Evolutionary conservation across 1,140 invertebrate species (phyloP), one percentile per base, ranked within the genome.

Genomic region (Uloborus diversus): DNA sequence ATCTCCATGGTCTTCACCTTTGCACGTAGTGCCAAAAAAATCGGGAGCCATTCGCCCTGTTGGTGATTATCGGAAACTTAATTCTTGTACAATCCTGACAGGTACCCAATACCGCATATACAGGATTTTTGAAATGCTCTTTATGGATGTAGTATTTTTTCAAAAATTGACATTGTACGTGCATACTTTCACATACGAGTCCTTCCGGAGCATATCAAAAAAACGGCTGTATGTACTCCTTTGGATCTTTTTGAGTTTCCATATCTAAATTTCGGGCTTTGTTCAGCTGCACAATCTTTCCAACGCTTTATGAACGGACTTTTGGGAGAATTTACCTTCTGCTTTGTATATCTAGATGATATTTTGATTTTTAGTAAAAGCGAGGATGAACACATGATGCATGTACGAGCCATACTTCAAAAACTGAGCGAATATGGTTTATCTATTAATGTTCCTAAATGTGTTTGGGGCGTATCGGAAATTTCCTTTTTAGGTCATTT

Each of bases 1-100:
- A n/a, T 84, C 84, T 64, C 66, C 85, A 28, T 90, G 88, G 87
- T 83, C 87, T 13, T 86, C 13, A 69, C 83, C 84, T 11, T 57
- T 84, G 14, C 81, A 82, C 32, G 56, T 85, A 20, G 79, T 84
- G 2, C 28, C 71, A 3, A 85, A 85, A 65, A 76, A 64, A 49
- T 35, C 33, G 33, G 80, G 78, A 9, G 42, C 66, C 11, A 81
- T 62, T 65, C 23, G 83, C 14, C 66, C 75, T 23, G 76, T 65
- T 28, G 83, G 83, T 11, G 83, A 85, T 47, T 84, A 84, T 65
- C 68, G 81, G 51, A 37, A n/a, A 11, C 62, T 85, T 2, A 85
- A 85, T 59, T 13, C 47, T 11, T 37, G 71, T 7, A 84, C 82
- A 20, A 57, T 83, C 83, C 84, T 0, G 87, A 89, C 69, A 32